Evolutionary conservation across 2,888 invertebrate species (phyloP).

Genomic region (Lissonota sp.): DNA sequence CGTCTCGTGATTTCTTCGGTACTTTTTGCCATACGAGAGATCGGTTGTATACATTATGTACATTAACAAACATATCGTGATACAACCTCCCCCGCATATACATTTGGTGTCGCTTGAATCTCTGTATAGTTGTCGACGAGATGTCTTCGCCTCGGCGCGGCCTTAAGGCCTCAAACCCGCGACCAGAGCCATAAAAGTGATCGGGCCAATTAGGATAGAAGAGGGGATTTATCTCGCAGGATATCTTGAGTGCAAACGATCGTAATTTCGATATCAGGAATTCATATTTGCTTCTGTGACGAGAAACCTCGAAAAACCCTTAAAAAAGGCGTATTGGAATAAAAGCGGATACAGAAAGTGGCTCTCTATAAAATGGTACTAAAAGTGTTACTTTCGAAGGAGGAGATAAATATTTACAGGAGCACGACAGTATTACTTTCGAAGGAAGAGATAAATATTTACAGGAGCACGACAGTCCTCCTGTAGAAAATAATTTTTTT

Average conservation of each 20-base stretch:
- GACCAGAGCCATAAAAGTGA: conserved; percentile 11
- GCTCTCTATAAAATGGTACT: too few relatives aligned
- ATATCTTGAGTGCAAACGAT: background rate
- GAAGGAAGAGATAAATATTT: too few relatives aligned
- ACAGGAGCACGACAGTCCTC: too few relatives aligned
- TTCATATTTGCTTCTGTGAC: background rate
- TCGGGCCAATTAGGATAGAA: conserved; percentile 14
- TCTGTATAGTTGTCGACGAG: background rate
- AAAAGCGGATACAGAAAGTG: background rate
- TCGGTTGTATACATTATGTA: background rate
- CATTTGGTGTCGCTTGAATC: background rate
- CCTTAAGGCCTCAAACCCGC: conserved; percentile 1
- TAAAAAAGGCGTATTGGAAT: background rate
- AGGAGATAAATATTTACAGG: too few relatives aligned
- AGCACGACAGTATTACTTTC: too few relatives aligned
- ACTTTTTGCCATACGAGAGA: conserved; percentile 17
- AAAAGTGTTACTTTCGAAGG: too few relatives aligned
- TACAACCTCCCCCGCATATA: conserved; percentile 6
- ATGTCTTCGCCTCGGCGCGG: background rate
- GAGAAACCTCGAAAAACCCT: background rate
- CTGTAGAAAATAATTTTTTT: too few relatives aligned
- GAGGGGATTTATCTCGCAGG: conserved; percentile 4
- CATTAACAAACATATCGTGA: background rate
- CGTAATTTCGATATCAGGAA: background rate
- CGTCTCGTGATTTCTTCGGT: conserved; percentile 1